Evolutionary conservation across 2,888 invertebrate genomes (phyloP).

Genomic region (Heliconius cydno): DNA sequence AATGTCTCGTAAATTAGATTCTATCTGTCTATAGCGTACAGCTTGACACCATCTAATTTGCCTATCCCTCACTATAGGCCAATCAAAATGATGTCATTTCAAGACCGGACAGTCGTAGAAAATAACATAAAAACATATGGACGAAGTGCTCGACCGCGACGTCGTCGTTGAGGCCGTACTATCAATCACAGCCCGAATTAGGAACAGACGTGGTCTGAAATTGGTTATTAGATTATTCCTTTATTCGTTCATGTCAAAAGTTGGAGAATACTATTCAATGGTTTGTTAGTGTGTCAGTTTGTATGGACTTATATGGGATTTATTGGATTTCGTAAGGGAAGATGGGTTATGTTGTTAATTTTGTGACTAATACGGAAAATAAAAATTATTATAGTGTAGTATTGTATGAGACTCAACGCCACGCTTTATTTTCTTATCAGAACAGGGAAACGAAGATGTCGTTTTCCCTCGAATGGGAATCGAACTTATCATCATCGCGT

Average conservation of each 20-base stretch:
- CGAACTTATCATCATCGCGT: too few species aligned
- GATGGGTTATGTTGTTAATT: too few species aligned
- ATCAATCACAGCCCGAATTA: slow-evolving; percentile 49
- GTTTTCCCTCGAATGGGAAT: too few species aligned
- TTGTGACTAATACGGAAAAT: too few species aligned
- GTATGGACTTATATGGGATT: neutral
- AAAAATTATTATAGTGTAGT: too few species aligned
- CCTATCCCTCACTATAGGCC: neutral
- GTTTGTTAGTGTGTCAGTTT: neutral
- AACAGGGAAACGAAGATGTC: too few species aligned
- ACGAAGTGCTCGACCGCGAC: slow-evolving; percentile 23
- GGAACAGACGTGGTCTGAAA: slow-evolving; percentile 42
- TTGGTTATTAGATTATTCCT: slow-evolving; percentile 44
- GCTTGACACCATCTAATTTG: neutral
- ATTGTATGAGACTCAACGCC: too few species aligned
- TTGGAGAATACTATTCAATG: neutral
- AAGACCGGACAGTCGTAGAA: slow-evolving; percentile 1
- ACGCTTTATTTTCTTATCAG: too few species aligned
- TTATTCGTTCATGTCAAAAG: slow-evolving; percentile 19
- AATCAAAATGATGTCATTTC: neutral
- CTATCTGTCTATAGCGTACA: neutral
- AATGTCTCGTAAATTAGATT: neutral
- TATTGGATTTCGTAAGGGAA: too few species aligned
- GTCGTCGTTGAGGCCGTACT: slow-evolving; percentile 17
- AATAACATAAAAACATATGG: slow-evolving; percentile 24